These are phyloP conservation scores for Macrochelys suwanniensis DNA, from an alignment of 2,797 vertebrate genomes.

Conservation along the genomic window DNA sequence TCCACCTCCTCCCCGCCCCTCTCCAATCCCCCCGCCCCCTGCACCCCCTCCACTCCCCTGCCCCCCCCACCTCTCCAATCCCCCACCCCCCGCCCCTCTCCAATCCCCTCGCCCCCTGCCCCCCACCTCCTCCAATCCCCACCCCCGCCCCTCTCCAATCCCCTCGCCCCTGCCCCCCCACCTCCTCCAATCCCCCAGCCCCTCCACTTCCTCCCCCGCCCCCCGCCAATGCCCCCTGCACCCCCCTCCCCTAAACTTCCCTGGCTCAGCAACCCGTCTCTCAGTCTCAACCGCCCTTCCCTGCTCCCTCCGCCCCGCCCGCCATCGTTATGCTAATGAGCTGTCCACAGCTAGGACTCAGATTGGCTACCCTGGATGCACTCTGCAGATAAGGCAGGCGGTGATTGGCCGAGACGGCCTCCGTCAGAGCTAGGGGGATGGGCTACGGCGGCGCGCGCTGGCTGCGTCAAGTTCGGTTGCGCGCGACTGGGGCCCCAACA, in stretches of 20 bases:
- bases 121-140: too few species aligned
- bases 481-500: background rate
- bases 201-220: background rate
- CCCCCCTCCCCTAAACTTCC: constrained; percentile 60
- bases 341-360: background rate
- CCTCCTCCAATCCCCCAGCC: background rate
- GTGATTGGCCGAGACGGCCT: background rate
- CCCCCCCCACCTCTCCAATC: too few species aligned
- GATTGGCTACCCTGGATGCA: background rate
- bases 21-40: too few species aligned
- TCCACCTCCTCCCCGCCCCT: too few species aligned
- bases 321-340: background rate
- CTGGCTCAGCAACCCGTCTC: constrained; percentile 40
- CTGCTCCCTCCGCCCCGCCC: background rate
- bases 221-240: too few species aligned
- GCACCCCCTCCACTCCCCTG: too few species aligned
- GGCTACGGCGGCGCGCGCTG: accelerated
- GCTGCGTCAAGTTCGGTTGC: background rate
- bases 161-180: too few species aligned
- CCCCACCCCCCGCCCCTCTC: too few species aligned
- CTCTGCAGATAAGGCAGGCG: background rate
- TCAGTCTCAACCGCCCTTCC: constrained; percentile 42
- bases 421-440: background rate
- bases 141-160: too few species aligned
- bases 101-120: too few species aligned